Conservation (phyloP, 1,140 invertebrate species). For the Drosophila equinoxialis region DNA sequence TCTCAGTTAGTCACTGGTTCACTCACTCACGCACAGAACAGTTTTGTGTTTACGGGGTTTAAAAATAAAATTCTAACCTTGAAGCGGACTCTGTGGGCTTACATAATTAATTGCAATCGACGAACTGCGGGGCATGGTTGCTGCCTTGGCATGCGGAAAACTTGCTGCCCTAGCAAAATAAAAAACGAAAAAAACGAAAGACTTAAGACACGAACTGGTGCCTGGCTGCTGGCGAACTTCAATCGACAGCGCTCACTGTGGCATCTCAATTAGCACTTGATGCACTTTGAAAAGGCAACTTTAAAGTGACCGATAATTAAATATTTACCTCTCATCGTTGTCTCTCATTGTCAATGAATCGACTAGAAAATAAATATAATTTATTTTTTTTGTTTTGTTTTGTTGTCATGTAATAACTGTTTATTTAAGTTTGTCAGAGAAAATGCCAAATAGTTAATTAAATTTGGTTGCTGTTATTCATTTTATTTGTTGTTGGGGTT, state of each 20-base stretch:
- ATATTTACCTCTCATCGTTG: conserved; percentile 1
- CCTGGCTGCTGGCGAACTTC: not conserved
- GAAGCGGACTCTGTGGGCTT: conserved; percentile 6
- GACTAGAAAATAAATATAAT: conserved; percentile 1
- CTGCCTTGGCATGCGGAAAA: conserved; percentile 4
- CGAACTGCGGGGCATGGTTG: not conserved
- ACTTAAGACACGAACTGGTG: conserved; percentile 5
- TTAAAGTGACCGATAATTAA: conserved; percentile 5
- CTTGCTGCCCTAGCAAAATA: conserved; percentile 1
- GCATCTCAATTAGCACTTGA: conserved; percentile 10
- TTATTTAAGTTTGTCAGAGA: not conserved
- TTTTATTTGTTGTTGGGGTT: not conserved
- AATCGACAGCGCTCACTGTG: conserved; percentile 1
- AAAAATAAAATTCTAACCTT: conserved; percentile 10
- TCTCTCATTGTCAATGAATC: conserved; percentile 3
- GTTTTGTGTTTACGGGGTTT: conserved; percentile 5
- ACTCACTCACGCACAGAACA: conserved; percentile 7
- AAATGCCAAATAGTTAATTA: conserved; percentile 10
- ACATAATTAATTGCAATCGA: conserved; percentile 14
- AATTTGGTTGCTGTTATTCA: conserved; percentile 5
- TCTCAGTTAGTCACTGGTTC: not conserved
- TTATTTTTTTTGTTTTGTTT: not conserved
- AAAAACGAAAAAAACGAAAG: not conserved
- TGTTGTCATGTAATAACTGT: not conserved
- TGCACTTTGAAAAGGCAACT: conserved; percentile 6